A percentile compares a stretch with the other conserved stretches of the same genome.
Conservation (phyloP, 2,797 vertebrate species). For the Triplophysa bombifrons region DNA sequence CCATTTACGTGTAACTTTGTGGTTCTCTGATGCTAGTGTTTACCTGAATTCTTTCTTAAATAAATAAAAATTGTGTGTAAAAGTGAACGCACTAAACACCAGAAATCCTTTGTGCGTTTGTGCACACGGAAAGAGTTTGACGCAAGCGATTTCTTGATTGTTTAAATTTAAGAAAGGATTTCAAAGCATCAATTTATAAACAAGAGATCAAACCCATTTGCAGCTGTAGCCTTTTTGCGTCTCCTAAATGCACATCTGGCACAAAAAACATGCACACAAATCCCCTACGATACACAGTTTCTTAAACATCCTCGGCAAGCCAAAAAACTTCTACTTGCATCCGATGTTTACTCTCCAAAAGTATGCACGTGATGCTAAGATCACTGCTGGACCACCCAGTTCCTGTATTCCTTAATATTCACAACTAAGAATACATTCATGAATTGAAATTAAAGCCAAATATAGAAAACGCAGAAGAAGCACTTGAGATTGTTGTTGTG, state of each 20-base stretch:
- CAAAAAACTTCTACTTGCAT: neutral
- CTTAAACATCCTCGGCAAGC: neutral
- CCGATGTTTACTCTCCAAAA: slow-evolving; percentile 11
- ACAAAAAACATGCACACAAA: slow-evolving; percentile 12
- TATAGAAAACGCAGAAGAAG: slow-evolving; percentile 5
- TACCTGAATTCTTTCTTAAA: no score
- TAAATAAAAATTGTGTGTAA: no score
- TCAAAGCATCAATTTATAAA: slow-evolving; percentile 36
- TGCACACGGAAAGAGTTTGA: no score
- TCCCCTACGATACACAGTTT: slow-evolving; percentile 7
- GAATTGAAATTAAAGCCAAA: neutral
- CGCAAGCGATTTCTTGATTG: neutral
- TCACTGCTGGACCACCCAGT: slow-evolving; percentile 43
- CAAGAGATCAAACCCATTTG: slow-evolving; percentile 31
- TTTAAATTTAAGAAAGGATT: slow-evolving; percentile 32
- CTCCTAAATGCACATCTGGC: slow-evolving; percentile 46
- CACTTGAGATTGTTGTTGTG: slow-evolving; percentile 29
- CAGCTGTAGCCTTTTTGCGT: slow-evolving; percentile 36
- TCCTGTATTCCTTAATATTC: slow-evolving; percentile 14
- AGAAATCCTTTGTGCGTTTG: no score
- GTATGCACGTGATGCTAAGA: neutral
- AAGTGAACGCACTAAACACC: no score
- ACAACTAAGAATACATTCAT: slow-evolving; percentile 22
- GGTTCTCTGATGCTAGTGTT: no score
- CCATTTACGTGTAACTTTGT: no score